A percentile compares a stretch with the other conserved stretches of the same genome.
Evolutionary conservation across 2,888 invertebrate species (phyloP).

Genomic region (Petrophora chlorosata): DNA sequence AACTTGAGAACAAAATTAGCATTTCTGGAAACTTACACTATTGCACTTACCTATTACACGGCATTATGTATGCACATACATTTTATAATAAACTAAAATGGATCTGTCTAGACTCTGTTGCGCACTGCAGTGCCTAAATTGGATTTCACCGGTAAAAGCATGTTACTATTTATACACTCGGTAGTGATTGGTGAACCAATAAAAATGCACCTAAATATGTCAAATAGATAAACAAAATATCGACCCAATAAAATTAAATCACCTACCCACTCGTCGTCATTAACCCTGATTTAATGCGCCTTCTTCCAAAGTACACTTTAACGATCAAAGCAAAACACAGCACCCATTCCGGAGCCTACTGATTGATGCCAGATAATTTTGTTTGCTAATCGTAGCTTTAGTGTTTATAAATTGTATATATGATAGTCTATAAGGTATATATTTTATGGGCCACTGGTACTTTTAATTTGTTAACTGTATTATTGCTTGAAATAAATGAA

Average conservation of each 20-base stretch:
- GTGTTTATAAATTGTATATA: no score
- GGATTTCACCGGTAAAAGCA: background rate
- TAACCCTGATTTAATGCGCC: slow-evolving; percentile 11
- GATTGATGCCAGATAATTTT: slow-evolving; percentile 27
- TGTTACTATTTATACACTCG: background rate
- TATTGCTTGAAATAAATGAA: no score
- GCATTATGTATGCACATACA: no score
- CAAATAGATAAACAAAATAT: background rate
- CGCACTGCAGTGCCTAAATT: slow-evolving; percentile 5
- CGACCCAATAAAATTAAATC: background rate
- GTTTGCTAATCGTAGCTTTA: no score
- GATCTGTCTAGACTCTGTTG: no score
- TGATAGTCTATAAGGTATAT: no score
- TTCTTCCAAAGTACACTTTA: slow-evolving; percentile 8
- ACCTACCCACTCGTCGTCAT: background rate
- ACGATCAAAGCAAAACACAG: slow-evolving; percentile 19
- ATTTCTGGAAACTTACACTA: slow-evolving; percentile 25
- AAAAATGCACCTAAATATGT: no score
- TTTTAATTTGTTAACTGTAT: no score
- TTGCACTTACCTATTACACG: slow-evolving; percentile 13
- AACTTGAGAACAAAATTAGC: slow-evolving; percentile 35
- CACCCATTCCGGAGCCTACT: slow-evolving; percentile 14
- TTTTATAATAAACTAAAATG: no score
- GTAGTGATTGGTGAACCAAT: no score
- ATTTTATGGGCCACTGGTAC: no score